These are phyloP conservation scores for Limanda limanda DNA, from an alignment of 2,113 vertebrate genomes.

Conservation along the genomic window DNA sequence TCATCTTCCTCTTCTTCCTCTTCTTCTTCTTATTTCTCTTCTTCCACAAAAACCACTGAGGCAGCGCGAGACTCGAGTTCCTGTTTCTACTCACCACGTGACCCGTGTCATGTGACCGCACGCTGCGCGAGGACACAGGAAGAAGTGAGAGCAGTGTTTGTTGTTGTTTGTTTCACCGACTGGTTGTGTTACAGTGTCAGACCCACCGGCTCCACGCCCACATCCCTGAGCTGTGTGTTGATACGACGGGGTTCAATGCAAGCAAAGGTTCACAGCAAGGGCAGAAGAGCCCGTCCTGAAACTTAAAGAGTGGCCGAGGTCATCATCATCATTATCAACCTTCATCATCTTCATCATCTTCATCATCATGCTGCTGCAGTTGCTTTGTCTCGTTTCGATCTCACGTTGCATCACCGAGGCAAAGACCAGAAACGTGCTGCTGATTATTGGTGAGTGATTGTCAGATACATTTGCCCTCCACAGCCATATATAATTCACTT, in stretches of 20 bases:
- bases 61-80: constrained; percentile 4
- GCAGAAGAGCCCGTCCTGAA: too few relatives aligned
- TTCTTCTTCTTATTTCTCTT: neutral
- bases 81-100: constrained; percentile 56
- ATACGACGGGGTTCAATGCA: too few relatives aligned
- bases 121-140: constrained; percentile 35
- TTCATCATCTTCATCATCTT: neutral
- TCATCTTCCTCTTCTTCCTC: neutral
- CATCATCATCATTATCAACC: too few relatives aligned
- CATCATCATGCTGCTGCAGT: constrained; percentile 23
- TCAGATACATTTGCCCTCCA: too few relatives aligned
- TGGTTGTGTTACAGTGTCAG: too few relatives aligned
- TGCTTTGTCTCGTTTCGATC: constrained; percentile 29
- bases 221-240: too few relatives aligned
- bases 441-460: constrained; percentile 82
- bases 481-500: too few relatives aligned
- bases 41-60: constrained; percentile 25
- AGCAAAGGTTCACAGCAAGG: too few relatives aligned
- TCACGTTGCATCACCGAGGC: constrained; percentile 33
- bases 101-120: neutral
- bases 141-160: neutral
- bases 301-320: too few relatives aligned
- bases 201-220: too few relatives aligned
- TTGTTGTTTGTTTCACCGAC: neutral
- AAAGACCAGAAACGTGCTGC: constrained; percentile 78